phyloP scores from a whole-genome alignment of 2,113 vertebrate genomes.

The Ailurus styani region DNA sequence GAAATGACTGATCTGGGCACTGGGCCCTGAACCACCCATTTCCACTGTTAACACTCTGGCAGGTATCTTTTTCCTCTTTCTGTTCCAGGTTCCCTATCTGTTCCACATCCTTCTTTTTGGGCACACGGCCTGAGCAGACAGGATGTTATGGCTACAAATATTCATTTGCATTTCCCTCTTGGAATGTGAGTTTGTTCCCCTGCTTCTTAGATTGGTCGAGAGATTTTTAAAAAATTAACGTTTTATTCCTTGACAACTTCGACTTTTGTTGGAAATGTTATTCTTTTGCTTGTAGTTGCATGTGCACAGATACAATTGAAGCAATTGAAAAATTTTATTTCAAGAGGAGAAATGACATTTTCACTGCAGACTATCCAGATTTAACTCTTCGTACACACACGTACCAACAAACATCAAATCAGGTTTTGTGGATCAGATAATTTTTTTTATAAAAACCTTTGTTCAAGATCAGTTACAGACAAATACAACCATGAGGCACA shows the following conservation, averaged over 20 bases:
- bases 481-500: not conserved
- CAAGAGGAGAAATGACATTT: not conserved
- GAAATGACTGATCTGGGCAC: not conserved
- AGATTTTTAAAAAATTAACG: not conserved
- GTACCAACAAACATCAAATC: not conserved
- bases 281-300: not conserved
- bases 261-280: not conserved
- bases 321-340: not conserved
- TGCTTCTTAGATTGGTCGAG: not conserved
- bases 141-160: not conserved
- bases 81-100: not conserved
- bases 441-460: not conserved
- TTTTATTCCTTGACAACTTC: not conserved
- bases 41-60: not conserved
- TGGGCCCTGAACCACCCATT: rapidly evolving
- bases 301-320: not conserved
- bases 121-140: not conserved
- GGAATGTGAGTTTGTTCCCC: not conserved
- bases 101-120: not conserved
- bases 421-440: not conserved
- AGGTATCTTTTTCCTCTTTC: not conserved
- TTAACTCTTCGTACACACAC: not conserved
- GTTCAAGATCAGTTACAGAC: not conserved
- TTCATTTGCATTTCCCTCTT: not conserved
- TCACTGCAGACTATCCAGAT: not conserved